Evolutionary conservation across 1,140 invertebrate genomes (phyloP).

Genomic region (Brachionus angularis): DNA sequence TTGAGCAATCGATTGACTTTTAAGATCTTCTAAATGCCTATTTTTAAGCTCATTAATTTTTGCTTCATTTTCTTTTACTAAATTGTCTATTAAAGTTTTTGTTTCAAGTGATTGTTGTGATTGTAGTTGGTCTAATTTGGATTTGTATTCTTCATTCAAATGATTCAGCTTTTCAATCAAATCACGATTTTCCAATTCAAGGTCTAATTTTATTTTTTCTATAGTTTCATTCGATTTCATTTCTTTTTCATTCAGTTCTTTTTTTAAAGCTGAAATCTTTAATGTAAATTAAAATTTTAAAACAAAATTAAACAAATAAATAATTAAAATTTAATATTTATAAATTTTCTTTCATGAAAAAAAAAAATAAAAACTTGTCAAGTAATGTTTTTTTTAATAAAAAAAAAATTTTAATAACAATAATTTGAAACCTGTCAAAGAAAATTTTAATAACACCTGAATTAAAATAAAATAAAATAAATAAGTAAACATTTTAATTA

Average conservation of each 20-base stretch:
- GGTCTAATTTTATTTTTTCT: slow-evolving; percentile 31
- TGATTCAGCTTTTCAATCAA: slow-evolving; percentile 37
- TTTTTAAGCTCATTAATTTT: slow-evolving; percentile 47
- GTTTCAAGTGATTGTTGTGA: slow-evolving; percentile 13
- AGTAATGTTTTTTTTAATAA: no score
- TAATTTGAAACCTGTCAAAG: no score
- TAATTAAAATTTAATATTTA: slow-evolving; percentile 1
- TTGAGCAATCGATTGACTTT: slow-evolving; percentile 52
- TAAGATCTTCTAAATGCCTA: slow-evolving; percentile 52
- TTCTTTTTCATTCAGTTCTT: slow-evolving; percentile 31
- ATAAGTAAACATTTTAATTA: slow-evolving; percentile 48
- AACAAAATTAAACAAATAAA: neutral
- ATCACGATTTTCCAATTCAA: slow-evolving; percentile 26
- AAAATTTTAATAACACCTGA: no score
- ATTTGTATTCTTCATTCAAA: slow-evolving; percentile 23
- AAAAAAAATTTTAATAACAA: no score
- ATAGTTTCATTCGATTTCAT: slow-evolving; percentile 14
- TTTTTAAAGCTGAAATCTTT: slow-evolving; percentile 43
- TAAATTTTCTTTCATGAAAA: neutral
- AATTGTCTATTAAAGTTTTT: slow-evolving; percentile 24
- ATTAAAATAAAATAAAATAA: neutral
- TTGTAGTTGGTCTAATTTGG: slow-evolving; percentile 28
- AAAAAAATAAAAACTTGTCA: no score
- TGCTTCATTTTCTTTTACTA: slow-evolving; percentile 13
- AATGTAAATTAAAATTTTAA: slow-evolving; percentile 8